These are phyloP conservation scores for Bemisia tabaci DNA, from an alignment of 1,140 invertebrate species.

Conservation along the genomic window DNA sequence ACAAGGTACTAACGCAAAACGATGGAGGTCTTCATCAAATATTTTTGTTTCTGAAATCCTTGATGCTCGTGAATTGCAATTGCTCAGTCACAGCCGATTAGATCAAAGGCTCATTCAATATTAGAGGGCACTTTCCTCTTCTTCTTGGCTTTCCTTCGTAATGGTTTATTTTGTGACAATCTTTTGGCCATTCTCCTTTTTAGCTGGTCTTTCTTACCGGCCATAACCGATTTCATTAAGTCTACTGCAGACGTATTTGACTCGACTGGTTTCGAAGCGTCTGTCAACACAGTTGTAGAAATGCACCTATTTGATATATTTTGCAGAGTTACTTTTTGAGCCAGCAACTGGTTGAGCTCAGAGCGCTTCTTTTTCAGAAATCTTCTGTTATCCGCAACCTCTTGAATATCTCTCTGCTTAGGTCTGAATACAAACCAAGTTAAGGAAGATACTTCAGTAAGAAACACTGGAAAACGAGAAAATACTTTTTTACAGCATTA, in stretches of 20 bases:
- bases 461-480: too few species aligned
- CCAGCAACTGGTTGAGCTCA: background rate
- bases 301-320: background rate
- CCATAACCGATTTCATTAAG: background rate
- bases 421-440: background rate
- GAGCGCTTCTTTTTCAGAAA: background rate
- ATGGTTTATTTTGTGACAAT: background rate
- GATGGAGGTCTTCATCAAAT: too few species aligned
- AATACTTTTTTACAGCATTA: too few species aligned
- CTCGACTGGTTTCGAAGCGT: background rate
- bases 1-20: too few species aligned
- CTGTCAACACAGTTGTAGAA: background rate
- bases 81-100: too few species aligned
- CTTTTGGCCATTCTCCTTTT: background rate
- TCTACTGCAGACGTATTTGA: background rate
- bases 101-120: too few species aligned
- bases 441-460: background rate
- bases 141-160: background rate
- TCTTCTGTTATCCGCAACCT: background rate
- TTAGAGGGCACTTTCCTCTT: too few species aligned
- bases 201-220: background rate
- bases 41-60: too few species aligned
- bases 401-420: background rate
- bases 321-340: background rate
- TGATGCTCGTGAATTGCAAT: too few species aligned